Base-by-base conservation (phyloP, 2,888 invertebrate species). In the Mermis nigrescens region DNA sequence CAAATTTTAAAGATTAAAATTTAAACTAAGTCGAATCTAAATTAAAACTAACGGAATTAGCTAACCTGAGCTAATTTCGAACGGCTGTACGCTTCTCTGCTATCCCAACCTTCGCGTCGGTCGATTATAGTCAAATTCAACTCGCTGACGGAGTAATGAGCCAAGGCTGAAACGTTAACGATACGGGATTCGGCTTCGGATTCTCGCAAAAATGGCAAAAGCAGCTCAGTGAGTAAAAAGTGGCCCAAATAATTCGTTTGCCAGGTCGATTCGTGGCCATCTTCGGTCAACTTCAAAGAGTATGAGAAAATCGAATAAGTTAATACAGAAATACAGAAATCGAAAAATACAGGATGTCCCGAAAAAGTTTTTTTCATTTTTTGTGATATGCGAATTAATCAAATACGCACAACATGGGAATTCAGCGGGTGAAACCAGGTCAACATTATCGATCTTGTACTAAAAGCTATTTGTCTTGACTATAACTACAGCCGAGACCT, bases 181-280 rank as follows among this genome's bases (percentile, higher is more conserved):
- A 92, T 80, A 68, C 91, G 46, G 1, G 64, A 78, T 74, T 73
- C 15, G 26, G 79, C 82, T 2, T 76, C 76, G 12, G 76, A 69
- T 57, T 69, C 68, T 70, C 81, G 81, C 61, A 92, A 72, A 45
- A 81, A 78, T 58, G 86, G 84, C 73, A 90, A 74, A 58, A 92
- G 76, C 64, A 87, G 75, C 69, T 86, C 83, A 26, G 86, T 84
- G 66, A 79, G 67, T 46, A 73, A 63, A 62, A 73, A 72, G 24
- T 69, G 70, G 45, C 69, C 84, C 66, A 91, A 76, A 73, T 88
- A 86, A 74, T 92, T 92, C 7, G 84, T 82, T 57, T 83, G 84
- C 74, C 89, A 82, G 69, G 90, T 89, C n/a, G 82, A 81, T 74
- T 92, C 91, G 68, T 82, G 82, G 0, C 87, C 87, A 71, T 90